Conservation (phyloP, 1,140 invertebrate species). For the Cotesia glomerata region DNA sequence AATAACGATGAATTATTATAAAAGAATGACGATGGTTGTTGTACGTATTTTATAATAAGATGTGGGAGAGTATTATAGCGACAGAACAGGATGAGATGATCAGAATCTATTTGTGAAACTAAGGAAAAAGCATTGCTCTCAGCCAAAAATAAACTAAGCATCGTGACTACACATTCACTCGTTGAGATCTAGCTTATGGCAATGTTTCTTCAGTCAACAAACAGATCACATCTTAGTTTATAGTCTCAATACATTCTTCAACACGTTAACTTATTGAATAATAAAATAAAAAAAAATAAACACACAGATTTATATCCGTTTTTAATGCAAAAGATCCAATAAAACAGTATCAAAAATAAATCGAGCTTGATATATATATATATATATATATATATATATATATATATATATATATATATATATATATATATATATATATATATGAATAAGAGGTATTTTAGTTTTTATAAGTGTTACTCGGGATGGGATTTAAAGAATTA, state of each 20-base stretch:
- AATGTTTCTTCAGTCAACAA: slow-evolving; percentile 16
- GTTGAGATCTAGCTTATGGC: slow-evolving; percentile 2
- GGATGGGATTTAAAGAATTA: no score
- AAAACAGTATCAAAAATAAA: no score
- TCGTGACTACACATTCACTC: slow-evolving; percentile 1
- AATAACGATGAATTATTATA: background rate
- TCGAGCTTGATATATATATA: no score
- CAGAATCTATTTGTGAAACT: slow-evolving; percentile 38
- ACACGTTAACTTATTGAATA: background rate
- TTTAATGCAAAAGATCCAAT: no score
- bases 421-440: no score
- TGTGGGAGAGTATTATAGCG: background rate
- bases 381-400: no score
- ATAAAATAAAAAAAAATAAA: background rate
- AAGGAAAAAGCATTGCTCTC: slow-evolving; percentile 25
- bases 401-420: no score
- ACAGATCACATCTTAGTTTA: background rate
- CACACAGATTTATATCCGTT: background rate
- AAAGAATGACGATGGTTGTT: background rate
- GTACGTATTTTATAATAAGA: background rate
- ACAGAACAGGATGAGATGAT: slow-evolving; percentile 21
- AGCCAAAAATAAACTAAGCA: slow-evolving; percentile 27
- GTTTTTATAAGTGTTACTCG: no score
- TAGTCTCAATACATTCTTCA: background rate
- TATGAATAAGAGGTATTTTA: no score